Conservation (phyloP, 2,888 invertebrate species). For the Cerceris rybyensis region DNA sequence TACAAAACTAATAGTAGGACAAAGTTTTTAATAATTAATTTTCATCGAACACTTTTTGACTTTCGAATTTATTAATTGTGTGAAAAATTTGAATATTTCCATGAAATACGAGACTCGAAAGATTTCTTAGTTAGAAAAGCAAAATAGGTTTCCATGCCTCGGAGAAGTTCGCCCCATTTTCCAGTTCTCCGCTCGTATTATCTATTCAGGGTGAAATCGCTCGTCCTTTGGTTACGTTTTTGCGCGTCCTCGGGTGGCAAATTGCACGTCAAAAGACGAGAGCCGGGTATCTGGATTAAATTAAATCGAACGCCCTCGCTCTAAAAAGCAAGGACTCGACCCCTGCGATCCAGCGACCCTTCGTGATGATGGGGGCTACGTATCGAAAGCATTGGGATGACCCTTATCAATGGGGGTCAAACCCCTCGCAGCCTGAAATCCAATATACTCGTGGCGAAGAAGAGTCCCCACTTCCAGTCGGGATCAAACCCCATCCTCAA, state of each 20-base stretch:
- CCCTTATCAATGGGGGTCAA: conserved; percentile 76
- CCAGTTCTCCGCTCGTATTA: conserved; percentile 1
- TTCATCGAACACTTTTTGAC: no score
- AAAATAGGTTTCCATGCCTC: not conserved
- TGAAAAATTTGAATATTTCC: no score
- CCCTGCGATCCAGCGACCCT: conserved; percentile 46
- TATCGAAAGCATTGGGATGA: conserved; percentile 74
- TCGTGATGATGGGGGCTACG: conserved; percentile 45
- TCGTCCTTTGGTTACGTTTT: not conserved
- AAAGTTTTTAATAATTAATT: no score
- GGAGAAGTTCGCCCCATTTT: not conserved
- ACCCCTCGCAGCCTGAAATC: conserved; percentile 73
- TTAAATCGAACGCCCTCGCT: conserved; percentile 64
- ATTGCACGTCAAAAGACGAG: conserved; percentile 35
- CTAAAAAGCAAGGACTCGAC: conserved; percentile 49
- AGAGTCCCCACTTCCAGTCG: conserved; percentile 49
- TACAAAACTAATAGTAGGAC: no score
- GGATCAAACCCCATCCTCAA: conserved; percentile 48
- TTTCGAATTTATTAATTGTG: no score
- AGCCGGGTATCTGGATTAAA: conserved; percentile 61
- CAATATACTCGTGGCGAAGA: conserved; percentile 75
- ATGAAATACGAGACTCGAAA: no score
- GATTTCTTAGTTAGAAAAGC: no score
- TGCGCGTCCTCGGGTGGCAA: conserved; percentile 12
- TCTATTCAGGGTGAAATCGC: not conserved